phyloP scores from a whole-genome alignment of 2,797 vertebrate species.

The Trichosurus vulpecula region DNA sequence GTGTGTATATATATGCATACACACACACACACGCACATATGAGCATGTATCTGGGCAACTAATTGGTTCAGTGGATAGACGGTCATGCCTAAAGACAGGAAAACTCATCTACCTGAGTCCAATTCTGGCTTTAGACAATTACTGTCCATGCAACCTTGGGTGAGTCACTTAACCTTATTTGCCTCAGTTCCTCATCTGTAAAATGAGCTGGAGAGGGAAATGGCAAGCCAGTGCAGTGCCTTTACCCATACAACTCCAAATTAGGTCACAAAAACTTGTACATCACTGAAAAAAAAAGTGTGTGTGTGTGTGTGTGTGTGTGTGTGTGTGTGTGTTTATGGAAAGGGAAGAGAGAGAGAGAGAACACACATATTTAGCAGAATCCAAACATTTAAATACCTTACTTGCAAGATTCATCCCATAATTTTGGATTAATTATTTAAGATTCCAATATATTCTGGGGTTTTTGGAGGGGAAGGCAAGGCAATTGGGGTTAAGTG shows the following conservation, averaged over 20 bases:
- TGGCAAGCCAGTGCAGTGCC: neutral
- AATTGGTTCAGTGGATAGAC: neutral
- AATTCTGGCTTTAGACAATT: neutral
- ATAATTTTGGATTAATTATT: slow-evolving; percentile 11
- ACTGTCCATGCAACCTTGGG: neutral
- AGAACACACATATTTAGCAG: neutral
- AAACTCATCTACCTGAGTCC: neutral
- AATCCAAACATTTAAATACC: neutral
- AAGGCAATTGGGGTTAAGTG: no score
- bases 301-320: neutral
- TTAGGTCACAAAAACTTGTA: neutral
- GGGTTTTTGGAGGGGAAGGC: no score
- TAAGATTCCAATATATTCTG: neutral
- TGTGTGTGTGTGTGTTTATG: neutral
- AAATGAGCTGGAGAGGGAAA: neutral
- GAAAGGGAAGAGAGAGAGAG: neutral
- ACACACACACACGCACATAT: neutral
- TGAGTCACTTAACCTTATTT: neutral
- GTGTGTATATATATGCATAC: neutral
- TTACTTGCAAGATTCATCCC: neutral
- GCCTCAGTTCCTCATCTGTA: neutral
- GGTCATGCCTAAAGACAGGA: accelerated
- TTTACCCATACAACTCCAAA: neutral
- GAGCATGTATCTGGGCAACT: neutral
- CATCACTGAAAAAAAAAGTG: neutral